Conservation (phyloP, 35 echinoderm and acorn worm genomes). For the Holothuria glaberrima region DNA sequence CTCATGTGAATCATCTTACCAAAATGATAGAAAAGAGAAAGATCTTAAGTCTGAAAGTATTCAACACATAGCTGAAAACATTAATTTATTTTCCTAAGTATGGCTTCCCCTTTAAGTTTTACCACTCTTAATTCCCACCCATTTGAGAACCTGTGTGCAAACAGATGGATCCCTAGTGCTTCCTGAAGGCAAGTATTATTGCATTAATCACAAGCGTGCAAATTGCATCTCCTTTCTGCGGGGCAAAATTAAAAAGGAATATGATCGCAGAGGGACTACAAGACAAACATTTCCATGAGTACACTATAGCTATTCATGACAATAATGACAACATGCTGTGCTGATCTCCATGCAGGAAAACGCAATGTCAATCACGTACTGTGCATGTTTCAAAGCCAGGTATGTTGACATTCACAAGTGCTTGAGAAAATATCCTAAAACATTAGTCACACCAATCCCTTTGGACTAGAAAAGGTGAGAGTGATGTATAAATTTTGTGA, state of each 20-base stretch:
- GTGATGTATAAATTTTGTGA: too few relatives aligned
- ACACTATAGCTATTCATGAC: conserved; percentile 1
- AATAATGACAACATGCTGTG: conserved; percentile 6
- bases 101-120: neutral
- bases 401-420: too few relatives aligned
- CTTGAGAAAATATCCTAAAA: too few relatives aligned
- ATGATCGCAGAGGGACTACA: conserved; percentile 3
- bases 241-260: conserved; percentile 34
- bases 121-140: neutral
- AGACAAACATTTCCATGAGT: conserved; percentile 5
- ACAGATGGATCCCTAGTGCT: neutral
- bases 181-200: conserved; percentile 29
- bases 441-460: too few relatives aligned
- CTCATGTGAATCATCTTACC: too few relatives aligned
- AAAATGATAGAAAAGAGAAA: too few relatives aligned
- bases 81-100: neutral
- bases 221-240: conserved; percentile 25
- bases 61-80: too few relatives aligned
- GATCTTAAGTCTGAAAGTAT: too few relatives aligned
- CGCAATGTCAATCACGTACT: neutral
- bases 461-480: too few relatives aligned
- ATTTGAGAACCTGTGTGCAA: conserved; percentile 2
- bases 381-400: neutral
- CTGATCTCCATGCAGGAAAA: neutral
- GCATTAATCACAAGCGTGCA: conserved; percentile 8